These are phyloP conservation scores for Macrophya annulata DNA, from an alignment of 2,888 invertebrate genomes.

Conservation along the genomic window DNA sequence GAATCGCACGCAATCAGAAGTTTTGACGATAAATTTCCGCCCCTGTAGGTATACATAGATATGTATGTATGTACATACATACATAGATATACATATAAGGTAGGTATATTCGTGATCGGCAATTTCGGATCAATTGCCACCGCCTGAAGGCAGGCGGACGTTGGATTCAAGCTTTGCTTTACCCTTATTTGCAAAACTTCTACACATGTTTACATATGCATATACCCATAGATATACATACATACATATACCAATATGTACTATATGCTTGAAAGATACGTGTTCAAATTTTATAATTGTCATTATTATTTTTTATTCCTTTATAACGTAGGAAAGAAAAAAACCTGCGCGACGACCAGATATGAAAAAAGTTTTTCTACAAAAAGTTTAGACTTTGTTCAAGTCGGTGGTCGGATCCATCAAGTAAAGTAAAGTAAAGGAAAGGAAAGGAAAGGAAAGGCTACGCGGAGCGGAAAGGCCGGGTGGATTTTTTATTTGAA, in stretches of 20 bases:
- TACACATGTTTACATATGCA: too few species aligned
- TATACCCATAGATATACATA: too few species aligned
- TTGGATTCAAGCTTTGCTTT: background rate
- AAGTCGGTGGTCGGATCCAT: background rate
- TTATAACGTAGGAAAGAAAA: too few species aligned
- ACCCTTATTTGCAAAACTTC: constrained; percentile 1
- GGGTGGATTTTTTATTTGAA: background rate
- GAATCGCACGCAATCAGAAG: constrained; percentile 42
- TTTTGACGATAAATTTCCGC: constrained; percentile 45
- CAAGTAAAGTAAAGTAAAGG: background rate
- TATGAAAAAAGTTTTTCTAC: constrained; percentile 53
- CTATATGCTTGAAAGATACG: background rate
- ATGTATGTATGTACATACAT: background rate
- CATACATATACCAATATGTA: background rate
- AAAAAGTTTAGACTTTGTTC: constrained; percentile 40
- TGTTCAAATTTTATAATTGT: background rate
- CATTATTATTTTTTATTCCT: background rate
- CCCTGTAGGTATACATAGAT: background rate
- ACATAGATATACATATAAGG: background rate
- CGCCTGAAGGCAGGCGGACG: background rate
- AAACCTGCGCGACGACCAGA: constrained; percentile 28
- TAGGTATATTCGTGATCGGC: background rate
- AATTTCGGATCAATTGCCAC: constrained; percentile 8
- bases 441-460: background rate
- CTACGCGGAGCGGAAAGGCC: constrained; percentile 1